Evolutionary conservation across 2,113 vertebrate species (phyloP).

Genomic region (Daubentonia madagascariensis): DNA sequence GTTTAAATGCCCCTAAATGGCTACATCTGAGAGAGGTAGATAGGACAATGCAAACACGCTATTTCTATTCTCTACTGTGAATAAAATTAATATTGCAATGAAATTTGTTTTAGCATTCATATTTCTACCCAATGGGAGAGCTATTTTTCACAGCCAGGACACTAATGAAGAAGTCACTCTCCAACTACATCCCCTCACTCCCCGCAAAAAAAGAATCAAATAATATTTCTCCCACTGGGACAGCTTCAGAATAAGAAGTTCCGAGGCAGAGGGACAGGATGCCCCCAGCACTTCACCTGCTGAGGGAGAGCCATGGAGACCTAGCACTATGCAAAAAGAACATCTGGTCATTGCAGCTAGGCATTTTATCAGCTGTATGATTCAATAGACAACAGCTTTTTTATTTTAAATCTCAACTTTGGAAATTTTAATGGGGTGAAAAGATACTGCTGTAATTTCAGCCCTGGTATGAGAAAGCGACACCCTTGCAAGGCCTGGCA

Average conservation of each 20-base stretch:
- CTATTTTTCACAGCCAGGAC: not conserved
- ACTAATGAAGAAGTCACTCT: not conserved
- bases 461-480: not conserved
- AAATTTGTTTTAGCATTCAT: not conserved
- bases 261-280: not conserved
- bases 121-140: not conserved
- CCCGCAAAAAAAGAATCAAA: not conserved
- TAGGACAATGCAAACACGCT: not conserved
- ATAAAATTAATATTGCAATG: not conserved
- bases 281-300: not conserved
- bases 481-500: not conserved
- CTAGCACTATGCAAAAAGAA: not conserved
- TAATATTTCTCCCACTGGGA: not conserved
- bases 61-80: too few species aligned
- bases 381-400: not conserved
- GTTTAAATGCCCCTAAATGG: not conserved
- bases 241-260: not conserved
- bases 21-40: rapidly evolving
- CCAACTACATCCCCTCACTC: not conserved
- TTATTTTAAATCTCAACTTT: not conserved
- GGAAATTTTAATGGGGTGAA: not conserved
- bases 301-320: not conserved
- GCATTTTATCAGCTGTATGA: not conserved
- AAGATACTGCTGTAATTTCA: not conserved
- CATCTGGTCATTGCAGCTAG: not conserved